These are phyloP conservation scores for Stenodema calcarata DNA, from an alignment of 2,888 invertebrate species.

Conservation along the genomic window DNA sequence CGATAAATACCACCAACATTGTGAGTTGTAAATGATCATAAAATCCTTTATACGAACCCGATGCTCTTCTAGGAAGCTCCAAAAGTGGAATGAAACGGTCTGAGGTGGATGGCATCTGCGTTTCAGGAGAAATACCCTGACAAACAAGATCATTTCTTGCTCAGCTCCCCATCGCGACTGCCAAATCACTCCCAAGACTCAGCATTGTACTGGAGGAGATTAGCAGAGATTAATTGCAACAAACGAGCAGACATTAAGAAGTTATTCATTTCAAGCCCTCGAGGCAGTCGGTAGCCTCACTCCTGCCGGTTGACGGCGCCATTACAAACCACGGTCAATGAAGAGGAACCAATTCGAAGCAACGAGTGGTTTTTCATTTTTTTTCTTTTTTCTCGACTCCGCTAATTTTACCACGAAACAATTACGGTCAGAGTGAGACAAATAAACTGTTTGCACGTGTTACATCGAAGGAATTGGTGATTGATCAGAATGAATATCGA, in stretches of 20 bases:
- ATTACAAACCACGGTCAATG: background rate
- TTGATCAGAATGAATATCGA: too few species aligned
- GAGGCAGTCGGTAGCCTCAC: background rate
- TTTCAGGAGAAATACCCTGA: background rate
- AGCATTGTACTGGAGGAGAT: background rate
- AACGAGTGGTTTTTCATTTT: background rate
- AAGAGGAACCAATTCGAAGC: background rate
- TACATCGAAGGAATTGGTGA: too few species aligned
- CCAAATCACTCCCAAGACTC: background rate
- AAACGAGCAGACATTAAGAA: background rate
- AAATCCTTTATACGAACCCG: background rate
- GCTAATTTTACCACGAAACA: background rate
- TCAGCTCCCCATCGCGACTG: background rate
- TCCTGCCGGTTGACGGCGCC: background rate
- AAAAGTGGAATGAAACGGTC: background rate
- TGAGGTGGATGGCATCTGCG: background rate
- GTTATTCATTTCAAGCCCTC: background rate
- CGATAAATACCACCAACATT: too few species aligned
- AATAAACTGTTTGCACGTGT: too few species aligned
- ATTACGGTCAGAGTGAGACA: background rate
- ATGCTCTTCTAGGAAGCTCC: background rate
- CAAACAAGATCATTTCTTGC: background rate
- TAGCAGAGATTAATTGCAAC: background rate
- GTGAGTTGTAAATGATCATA: too few species aligned
- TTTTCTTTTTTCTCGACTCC: background rate